phyloP scores from a whole-genome alignment of 2,888 invertebrate species.

The Helicoverpa assulta region DNA sequence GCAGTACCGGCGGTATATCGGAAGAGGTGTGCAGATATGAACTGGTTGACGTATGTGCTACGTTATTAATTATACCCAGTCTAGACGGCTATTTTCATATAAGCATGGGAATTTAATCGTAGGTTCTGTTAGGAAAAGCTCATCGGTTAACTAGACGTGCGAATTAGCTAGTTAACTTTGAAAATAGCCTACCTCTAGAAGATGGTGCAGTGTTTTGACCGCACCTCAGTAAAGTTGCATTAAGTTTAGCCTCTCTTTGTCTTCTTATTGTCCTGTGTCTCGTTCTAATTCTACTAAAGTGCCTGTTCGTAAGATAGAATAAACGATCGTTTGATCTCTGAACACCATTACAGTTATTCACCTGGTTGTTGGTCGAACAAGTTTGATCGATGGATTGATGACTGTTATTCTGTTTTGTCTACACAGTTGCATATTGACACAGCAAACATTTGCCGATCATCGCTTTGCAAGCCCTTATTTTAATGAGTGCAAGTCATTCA shows the following conservation, averaged over 20 bases:
- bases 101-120: conserved; percentile 70
- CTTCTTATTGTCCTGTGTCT: conserved; percentile 5
- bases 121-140: conserved; percentile 46
- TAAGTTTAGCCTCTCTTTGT: not conserved
- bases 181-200: not conserved
- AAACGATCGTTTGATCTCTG: conserved; percentile 23
- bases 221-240: not conserved
- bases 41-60: conserved; percentile 74
- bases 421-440: conserved; percentile 41
- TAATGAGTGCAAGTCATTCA: conserved; percentile 37
- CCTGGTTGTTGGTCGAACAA: conserved; percentile 44
- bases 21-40: conserved; percentile 74
- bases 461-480: conserved; percentile 27
- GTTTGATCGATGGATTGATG: conserved; percentile 45
- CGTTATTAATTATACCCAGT: conserved; percentile 73
- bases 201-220: not conserved
- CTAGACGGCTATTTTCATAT: conserved; percentile 70
- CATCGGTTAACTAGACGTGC: conserved; percentile 41
- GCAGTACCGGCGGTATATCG: conserved; percentile 68
- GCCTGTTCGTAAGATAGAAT: conserved; percentile 19
- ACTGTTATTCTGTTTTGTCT: conserved; percentile 41
- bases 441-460: conserved; percentile 18
- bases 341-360: conserved; percentile 29
- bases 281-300: conserved; percentile 23
- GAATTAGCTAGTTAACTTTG: conserved; percentile 21